A percentile compares a stretch with the other conserved stretches of the same genome.
These are phyloP conservation scores for Tachycineta bicolor DNA, from an alignment of 2,113 vertebrate species.

Conservation along the genomic window DNA sequence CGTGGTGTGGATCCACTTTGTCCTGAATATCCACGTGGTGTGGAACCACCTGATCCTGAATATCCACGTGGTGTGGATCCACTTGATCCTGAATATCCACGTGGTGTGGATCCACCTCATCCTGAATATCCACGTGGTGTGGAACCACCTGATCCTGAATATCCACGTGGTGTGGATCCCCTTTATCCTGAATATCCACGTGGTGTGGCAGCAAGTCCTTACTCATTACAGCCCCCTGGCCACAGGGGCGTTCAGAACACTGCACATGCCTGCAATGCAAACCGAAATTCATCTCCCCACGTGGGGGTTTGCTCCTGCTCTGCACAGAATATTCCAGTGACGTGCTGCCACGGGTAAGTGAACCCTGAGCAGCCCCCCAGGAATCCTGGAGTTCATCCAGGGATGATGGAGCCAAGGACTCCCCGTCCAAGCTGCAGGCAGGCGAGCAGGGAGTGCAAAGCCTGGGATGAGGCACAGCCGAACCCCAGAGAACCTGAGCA, in stretches of 20 bases:
- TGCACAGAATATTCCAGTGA: neutral
- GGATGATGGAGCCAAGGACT: neutral
- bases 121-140: neutral
- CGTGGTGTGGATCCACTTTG: no score
- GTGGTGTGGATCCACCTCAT: no score
- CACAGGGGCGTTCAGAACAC: rapidly evolving
- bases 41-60: no score
- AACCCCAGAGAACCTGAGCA: neutral
- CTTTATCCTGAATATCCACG: no score
- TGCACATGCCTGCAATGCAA: neutral
- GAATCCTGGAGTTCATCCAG: neutral
- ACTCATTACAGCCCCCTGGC: neutral
- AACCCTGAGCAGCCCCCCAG: neutral
- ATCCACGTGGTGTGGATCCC: no score
- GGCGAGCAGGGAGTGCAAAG: neutral
- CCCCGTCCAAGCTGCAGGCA: neutral
- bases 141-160: neutral
- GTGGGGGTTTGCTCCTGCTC: rapidly evolving
- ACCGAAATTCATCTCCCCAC: neutral
- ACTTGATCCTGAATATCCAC: no score
- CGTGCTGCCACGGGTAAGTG: neutral
- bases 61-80: no score
- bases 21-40: no score
- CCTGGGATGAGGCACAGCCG: neutral
- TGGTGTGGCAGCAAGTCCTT: neutral